Percentiles rank a stretch among this genome's conserved stretches.
Evolutionary conservation across 2,888 invertebrate genomes (phyloP).

Genomic region (Frankliniella intonsa): DNA sequence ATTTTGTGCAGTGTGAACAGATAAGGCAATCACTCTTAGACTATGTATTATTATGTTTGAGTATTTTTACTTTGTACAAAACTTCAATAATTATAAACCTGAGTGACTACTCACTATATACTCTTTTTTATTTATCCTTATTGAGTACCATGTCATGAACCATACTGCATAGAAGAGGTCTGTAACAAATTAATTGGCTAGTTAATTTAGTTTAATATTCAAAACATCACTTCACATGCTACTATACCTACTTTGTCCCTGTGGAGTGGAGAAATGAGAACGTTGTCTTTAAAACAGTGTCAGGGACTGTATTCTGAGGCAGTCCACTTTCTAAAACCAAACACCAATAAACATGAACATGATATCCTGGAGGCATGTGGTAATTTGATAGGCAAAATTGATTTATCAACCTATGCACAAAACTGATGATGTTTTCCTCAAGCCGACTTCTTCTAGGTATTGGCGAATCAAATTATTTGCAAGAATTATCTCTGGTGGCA

Average conservation of each 20-base stretch:
- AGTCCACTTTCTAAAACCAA: not conserved
- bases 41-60: constrained; percentile 20
- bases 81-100: not conserved
- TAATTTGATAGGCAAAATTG: not conserved
- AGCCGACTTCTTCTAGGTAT: not conserved
- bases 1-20: not conserved
- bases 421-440: not conserved
- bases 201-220: not conserved
- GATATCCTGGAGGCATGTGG: not conserved
- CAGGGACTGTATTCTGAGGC: not conserved
- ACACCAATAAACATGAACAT: not conserved
- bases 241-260: not conserved
- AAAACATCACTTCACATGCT: not conserved
- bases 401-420: not conserved
- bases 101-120: not conserved
- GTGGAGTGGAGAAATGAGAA: not conserved
- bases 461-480: not conserved
- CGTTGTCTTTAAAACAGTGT: not conserved
- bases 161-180: not conserved
- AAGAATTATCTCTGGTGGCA: not conserved
- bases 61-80: constrained; percentile 25
- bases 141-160: not conserved
- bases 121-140: not conserved
- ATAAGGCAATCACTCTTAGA: constrained; percentile 17
- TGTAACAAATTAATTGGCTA: not conserved